A percentile compares a stretch with the other conserved stretches of the same genome.
Evolutionary conservation across 2,797 vertebrate species (phyloP).

Genomic region (Rhynchotus rufescens): DNA sequence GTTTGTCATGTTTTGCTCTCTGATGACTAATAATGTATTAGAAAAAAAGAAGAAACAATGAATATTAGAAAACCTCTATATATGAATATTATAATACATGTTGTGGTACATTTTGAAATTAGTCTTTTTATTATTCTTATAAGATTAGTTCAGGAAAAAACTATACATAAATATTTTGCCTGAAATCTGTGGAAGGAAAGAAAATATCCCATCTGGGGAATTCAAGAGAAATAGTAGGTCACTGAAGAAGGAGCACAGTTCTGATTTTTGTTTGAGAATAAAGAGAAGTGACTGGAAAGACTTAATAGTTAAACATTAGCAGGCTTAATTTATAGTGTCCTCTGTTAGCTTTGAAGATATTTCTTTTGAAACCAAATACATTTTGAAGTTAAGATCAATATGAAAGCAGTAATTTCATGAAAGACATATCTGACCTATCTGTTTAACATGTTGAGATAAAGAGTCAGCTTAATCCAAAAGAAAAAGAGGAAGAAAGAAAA

Average conservation of each 20-base stretch:
- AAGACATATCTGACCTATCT: not conserved
- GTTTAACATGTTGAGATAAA: not conserved
- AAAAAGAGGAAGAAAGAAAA: not conserved
- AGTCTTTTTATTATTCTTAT: not conserved
- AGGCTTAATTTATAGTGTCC: not conserved
- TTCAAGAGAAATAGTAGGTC: not conserved
- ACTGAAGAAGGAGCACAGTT: fast-evolving
- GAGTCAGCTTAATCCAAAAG: not conserved
- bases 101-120: not conserved
- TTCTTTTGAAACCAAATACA: not conserved
- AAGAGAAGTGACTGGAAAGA: not conserved
- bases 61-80: not conserved
- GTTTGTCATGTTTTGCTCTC: not conserved
- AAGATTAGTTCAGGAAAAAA: not conserved
- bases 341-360: not conserved
- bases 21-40: not conserved
- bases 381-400: not conserved
- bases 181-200: not conserved
- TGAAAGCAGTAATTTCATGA: not conserved
- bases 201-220: not conserved
- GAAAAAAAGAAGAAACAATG: not conserved
- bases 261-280: not conserved
- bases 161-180: not conserved
- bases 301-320: not conserved
- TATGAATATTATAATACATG: not conserved